These are phyloP conservation scores for Diuraphis noxia DNA, from an alignment of 1,140 invertebrate species.

Conservation along the genomic window DNA sequence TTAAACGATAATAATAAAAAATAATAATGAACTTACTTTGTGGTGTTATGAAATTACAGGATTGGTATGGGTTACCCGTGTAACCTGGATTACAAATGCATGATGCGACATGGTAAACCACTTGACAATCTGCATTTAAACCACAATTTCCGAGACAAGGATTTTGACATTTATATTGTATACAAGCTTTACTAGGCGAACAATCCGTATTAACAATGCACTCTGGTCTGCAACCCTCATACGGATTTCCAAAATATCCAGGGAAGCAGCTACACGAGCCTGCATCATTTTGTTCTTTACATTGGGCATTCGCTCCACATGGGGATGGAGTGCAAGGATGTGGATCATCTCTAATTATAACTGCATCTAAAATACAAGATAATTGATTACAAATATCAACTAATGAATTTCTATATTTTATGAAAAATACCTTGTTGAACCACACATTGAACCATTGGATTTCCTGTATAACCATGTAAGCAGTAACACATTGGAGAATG, in stretches of 20 bases:
- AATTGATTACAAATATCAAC: background rate
- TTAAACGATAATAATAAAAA: no score
- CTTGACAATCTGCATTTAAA: constrained; percentile 72
- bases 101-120: constrained; percentile 73
- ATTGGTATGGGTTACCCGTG: constrained; percentile 72
- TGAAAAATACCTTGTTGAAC: constrained; percentile 50
- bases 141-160: constrained; percentile 78
- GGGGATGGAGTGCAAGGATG: constrained; percentile 69
- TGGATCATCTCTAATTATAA: constrained; percentile 55
- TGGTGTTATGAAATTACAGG: constrained; percentile 60
- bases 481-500: constrained; percentile 64
- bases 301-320: constrained; percentile 71
- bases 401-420: background rate
- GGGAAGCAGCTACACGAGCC: constrained; percentile 70
- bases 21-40: constrained; percentile 42
- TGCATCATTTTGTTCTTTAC: constrained; percentile 68
- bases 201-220: constrained; percentile 76
- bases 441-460: constrained; percentile 62
- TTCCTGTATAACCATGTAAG: constrained; percentile 62
- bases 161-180: constrained; percentile 74
- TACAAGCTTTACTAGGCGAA: constrained; percentile 71
- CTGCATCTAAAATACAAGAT: constrained; percentile 44
- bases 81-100: constrained; percentile 73
- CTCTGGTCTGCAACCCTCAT: constrained; percentile 74
- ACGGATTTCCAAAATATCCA: constrained; percentile 73